Percentiles rank a stretch among this genome's conserved stretches.
phyloP scores from a whole-genome alignment of 2,888 invertebrate genomes.

The Phytoseiulus persimilis region DNA sequence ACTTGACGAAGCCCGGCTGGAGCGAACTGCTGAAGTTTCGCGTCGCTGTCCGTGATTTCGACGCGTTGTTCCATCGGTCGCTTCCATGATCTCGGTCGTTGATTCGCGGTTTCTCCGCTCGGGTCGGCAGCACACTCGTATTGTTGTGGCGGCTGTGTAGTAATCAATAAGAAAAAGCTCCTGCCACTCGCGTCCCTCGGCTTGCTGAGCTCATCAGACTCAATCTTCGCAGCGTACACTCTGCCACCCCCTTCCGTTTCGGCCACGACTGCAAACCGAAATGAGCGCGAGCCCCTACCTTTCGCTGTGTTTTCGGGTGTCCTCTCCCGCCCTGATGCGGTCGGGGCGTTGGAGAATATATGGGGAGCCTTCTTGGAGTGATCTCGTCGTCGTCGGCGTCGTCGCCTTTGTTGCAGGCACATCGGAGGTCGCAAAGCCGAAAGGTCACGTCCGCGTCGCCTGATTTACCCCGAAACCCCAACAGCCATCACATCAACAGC shows the following conservation, averaged over 20 bases:
- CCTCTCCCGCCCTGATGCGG: not conserved
- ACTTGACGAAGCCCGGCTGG: not conserved
- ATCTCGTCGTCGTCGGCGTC: not conserved
- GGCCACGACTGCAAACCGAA: not conserved
- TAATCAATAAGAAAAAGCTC: too few relatives aligned
- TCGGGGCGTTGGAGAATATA: not conserved
- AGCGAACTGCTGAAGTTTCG: not conserved
- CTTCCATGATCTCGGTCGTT: too few relatives aligned
- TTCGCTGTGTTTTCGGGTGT: not conserved
- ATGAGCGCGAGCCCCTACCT: not conserved
- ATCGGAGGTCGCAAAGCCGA: not conserved
- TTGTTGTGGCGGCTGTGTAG: too few relatives aligned
- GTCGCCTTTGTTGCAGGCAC: not conserved
- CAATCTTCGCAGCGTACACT: not conserved
- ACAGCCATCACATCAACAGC: not conserved
- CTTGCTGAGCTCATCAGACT: not conserved
- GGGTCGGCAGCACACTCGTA: too few relatives aligned
- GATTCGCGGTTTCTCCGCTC: too few relatives aligned
- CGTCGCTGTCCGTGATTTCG: too few relatives aligned
- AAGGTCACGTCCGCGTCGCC: not conserved
- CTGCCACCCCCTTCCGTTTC: not conserved
- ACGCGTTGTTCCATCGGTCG: too few relatives aligned
- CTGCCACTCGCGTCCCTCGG: not conserved
- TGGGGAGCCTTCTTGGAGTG: not conserved
- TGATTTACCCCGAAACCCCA: not conserved